phyloP scores from a whole-genome alignment of 2,888 invertebrate species.

The Hetaerina titia region DNA sequence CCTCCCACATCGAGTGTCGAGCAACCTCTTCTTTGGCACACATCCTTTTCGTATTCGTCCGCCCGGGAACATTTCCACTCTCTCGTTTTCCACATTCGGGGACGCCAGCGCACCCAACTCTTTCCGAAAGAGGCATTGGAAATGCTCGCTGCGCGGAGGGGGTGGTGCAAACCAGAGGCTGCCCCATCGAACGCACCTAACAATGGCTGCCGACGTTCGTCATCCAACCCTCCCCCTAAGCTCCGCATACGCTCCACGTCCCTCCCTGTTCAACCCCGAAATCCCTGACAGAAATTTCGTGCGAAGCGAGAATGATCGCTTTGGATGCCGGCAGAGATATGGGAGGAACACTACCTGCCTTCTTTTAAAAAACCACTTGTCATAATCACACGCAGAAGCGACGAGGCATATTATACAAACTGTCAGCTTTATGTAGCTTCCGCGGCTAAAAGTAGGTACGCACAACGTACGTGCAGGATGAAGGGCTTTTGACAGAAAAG shows the following conservation, averaged over 20 bases:
- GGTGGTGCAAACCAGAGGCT: not conserved
- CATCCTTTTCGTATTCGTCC: not conserved
- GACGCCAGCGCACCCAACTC: not conserved
- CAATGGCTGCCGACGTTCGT: not conserved
- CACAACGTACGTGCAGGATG: not conserved
- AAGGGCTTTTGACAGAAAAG: too few species aligned
- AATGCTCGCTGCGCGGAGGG: not conserved
- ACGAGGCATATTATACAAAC: not conserved
- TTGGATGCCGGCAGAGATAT: too few species aligned
- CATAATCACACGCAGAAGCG: not conserved
- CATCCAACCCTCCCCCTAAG: not conserved
- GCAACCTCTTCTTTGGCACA: not conserved
- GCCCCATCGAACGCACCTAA: not conserved
- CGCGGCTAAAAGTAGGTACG: not conserved
- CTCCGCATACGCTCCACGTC: too few species aligned
- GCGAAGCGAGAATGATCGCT: too few species aligned
- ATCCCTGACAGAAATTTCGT: too few species aligned
- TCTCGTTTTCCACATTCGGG: not conserved
- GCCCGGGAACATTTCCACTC: not conserved
- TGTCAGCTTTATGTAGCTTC: not conserved
- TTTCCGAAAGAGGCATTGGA: not conserved
- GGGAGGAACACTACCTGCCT: too few species aligned
- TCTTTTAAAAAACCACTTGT: not conserved
- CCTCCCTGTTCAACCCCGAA: too few species aligned
- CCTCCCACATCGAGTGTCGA: not conserved